Percentiles rank a stretch among this genome's conserved stretches.
phyloP scores from a whole-genome alignment of 2,797 vertebrate species.

The Alca torda region DNA sequence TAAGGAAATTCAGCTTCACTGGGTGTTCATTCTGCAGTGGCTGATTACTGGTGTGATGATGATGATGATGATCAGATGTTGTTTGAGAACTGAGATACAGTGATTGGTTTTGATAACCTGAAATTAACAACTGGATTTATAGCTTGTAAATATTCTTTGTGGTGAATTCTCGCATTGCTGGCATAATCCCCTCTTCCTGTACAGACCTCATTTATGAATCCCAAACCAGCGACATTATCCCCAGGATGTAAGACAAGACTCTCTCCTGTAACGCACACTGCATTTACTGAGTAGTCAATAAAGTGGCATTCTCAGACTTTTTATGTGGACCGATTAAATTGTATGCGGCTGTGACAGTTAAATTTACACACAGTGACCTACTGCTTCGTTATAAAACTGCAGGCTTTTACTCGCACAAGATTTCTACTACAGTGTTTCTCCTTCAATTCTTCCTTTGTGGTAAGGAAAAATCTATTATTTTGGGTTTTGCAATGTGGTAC shows the following conservation, averaged over 20 bases:
- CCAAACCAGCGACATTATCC: slow-evolving; percentile 61
- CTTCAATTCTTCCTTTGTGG: neutral
- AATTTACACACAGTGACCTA: neutral
- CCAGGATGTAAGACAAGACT: slow-evolving; percentile 55
- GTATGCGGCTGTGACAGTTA: neutral
- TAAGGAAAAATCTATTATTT: neutral
- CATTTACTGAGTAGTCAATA: slow-evolving; percentile 40
- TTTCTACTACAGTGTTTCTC: neutral
- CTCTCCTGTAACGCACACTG: neutral
- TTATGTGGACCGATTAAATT: neutral
- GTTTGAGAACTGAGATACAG: slow-evolving; percentile 59
- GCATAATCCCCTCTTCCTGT: slow-evolving; percentile 69
- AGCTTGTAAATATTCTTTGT: slow-evolving; percentile 73
- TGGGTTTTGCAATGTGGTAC: neutral
- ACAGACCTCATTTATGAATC: slow-evolving; percentile 61
- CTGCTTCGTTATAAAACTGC: neutral
- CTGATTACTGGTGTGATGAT: slow-evolving; percentile 4
- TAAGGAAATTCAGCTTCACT: slow-evolving; percentile 14
- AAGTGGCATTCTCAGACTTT: slow-evolving; percentile 31
- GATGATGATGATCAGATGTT: slow-evolving; percentile 55
- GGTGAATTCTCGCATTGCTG: slow-evolving; percentile 66
- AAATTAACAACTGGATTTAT: slow-evolving; percentile 78
- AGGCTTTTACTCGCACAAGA: neutral
- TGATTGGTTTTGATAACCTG: slow-evolving; percentile 73
- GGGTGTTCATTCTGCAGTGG: neutral